Evolutionary conservation across 2,113 vertebrate species (phyloP), one percentile per base, ranked within the genome.

Genomic region (Sylvilagus bachmani): DNA sequence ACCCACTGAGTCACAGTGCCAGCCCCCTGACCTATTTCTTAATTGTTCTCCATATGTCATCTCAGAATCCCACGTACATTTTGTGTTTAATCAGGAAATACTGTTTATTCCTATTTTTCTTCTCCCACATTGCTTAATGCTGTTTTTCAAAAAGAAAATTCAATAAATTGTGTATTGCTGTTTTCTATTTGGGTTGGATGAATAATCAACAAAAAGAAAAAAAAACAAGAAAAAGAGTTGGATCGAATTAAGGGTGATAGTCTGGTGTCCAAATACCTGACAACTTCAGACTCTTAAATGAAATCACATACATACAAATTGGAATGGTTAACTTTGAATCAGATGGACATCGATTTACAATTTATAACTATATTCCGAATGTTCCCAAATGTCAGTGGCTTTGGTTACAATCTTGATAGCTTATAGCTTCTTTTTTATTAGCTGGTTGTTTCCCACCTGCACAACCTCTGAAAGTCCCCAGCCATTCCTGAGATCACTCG

Each of bases 151-250:
- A 75, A 96, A 75, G 3, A 77, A 89, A 91, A 71, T 14, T 75
- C 53, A n/a, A 44, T 71, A 49, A 88, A 92, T 53, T 31, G 44
- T 21, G 2, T 81, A 44, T 67, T 86, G 12, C 31, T 78, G 14
- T 73, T 87, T 95, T 87, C 66, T 77, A 58, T 55, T 80, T 77
- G 36, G 33, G 49, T 64, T 55, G 49, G 27, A 86, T 64, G 38
- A 90, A 61, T 67, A 77, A 86, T 69, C 19, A 73, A 96, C 53
- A 95, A 66, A 82, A 61, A 25, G 67, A 96, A 53, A 95, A 66
- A 81, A 61, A 25, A 44, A 75, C 17, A 22, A 33, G 16, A 44
- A 44, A 58, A 29, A 81, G 25, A 88, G 36, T 51, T 64, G 19
- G 8, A 67, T 82, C 10, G 80, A 87, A 13, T 80, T 75, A 77